Conservation (phyloP, 2,113 vertebrate genomes). For the Rhinopomastus cyanomelas region DNA sequence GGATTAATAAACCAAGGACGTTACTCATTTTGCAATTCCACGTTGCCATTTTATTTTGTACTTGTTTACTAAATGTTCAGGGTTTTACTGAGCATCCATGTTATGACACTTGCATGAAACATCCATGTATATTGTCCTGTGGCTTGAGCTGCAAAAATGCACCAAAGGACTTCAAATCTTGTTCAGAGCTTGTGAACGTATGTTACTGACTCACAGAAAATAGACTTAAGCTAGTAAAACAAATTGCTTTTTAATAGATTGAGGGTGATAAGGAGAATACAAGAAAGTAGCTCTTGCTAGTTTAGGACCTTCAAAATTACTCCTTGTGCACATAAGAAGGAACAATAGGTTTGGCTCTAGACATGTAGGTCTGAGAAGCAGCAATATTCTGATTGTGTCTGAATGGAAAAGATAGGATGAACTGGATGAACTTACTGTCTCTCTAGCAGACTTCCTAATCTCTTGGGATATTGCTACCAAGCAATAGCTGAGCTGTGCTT, state of each 20-base stretch:
- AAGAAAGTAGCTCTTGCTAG: neutral
- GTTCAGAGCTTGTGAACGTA: neutral
- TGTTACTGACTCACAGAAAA: neutral
- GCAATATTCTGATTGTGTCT: neutral
- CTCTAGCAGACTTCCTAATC: neutral
- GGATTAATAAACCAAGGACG: neutral
- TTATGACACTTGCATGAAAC: neutral
- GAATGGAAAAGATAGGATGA: neutral
- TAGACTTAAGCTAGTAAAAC: neutral
- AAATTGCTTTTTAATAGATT: neutral
- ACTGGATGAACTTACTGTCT: neutral
- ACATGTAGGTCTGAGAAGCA: neutral
- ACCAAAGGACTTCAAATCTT: neutral
- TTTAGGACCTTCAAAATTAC: neutral
- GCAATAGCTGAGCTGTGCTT: neutral
- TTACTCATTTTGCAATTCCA: neutral
- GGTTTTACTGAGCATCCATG: neutral
- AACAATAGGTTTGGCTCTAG: neutral
- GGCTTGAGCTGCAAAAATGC: neutral
- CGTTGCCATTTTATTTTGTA: neutral
- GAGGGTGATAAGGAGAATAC: neutral
- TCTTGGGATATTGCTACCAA: neutral
- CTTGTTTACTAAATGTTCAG: neutral
- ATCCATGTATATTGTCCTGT: neutral
- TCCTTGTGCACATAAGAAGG: neutral